A percentile compares a stretch with the other conserved stretches of the same genome.
phyloP scores from a whole-genome alignment of 2,797 vertebrate genomes.

The Rhadinocentrus ornatus region DNA sequence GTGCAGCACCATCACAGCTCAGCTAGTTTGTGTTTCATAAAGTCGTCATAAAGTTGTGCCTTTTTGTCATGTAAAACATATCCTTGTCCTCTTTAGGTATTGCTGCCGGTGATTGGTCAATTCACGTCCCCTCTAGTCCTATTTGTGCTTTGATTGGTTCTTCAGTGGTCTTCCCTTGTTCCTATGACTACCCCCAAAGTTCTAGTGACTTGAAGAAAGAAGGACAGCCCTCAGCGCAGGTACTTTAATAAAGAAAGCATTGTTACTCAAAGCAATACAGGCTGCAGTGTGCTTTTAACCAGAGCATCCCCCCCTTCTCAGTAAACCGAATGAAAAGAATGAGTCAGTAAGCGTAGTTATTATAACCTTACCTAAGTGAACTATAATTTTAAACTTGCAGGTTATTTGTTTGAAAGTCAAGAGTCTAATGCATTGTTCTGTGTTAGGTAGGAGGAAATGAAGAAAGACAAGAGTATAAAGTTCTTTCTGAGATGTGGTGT shows the following conservation, averaged over 20 bases:
- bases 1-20: background rate
- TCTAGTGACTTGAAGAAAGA: constrained; percentile 29
- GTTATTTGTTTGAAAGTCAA: background rate
- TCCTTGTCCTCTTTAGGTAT: constrained; percentile 46
- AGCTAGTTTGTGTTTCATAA: background rate
- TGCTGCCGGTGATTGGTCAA: constrained; percentile 72
- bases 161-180: constrained; percentile 76
- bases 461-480: constrained; percentile 36
- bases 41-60: background rate
- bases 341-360: background rate
- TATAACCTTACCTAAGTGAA: background rate
- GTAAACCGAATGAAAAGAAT: background rate
- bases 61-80: background rate
- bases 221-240: constrained; percentile 46
- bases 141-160: constrained; percentile 72
- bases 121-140: constrained; percentile 60
- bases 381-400: background rate
- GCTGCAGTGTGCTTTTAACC: constrained; percentile 5
- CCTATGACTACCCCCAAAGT: constrained; percentile 77
- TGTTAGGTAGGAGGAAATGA: constrained; percentile 33
- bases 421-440: background rate
- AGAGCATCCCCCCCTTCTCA: background rate
- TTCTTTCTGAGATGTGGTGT: constrained; percentile 82
- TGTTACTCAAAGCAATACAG: constrained; percentile 32
- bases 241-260: constrained; percentile 58